Conservation (phyloP, 2,797 vertebrate genomes). For the Macropodus opercularis region DNA sequence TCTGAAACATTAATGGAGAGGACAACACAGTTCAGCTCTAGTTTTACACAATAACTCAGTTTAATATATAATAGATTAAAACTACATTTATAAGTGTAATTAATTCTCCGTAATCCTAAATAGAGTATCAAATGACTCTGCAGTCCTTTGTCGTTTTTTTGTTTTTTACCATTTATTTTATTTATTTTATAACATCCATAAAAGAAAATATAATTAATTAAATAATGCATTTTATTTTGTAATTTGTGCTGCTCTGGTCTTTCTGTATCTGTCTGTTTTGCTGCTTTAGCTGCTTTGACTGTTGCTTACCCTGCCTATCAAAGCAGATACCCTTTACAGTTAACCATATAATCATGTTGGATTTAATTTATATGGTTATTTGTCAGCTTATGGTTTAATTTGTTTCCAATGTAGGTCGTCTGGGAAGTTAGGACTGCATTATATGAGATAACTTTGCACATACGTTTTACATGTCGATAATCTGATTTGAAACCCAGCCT, state of each 20-base stretch:
- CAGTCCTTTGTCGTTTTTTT: conserved; percentile 17
- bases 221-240: conserved; percentile 5
- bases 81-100: conserved; percentile 3
- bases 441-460: conserved; percentile 10
- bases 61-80: neutral
- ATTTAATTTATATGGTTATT: conserved; percentile 27
- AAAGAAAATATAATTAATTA: conserved; percentile 4
- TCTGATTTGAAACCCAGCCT: conserved; percentile 20
- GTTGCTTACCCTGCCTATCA: conserved; percentile 27
- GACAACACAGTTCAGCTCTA: neutral
- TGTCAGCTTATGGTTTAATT: conserved; percentile 25
- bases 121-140: conserved; percentile 4
- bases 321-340: conserved; percentile 20
- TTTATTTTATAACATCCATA: conserved; percentile 18
- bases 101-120: conserved; percentile 1
- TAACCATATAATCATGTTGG: conserved; percentile 18
- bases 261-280: conserved; percentile 19
- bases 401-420: conserved; percentile 27
- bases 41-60: no score
- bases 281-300: conserved; percentile 29
- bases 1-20: neutral
- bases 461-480: conserved; percentile 21
- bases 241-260: neutral
- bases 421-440: conserved; percentile 31
- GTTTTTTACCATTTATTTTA: conserved; percentile 16